Evolutionary conservation across 1,140 invertebrate species (phyloP).

Genomic region (Lucilia cuprina): DNA sequence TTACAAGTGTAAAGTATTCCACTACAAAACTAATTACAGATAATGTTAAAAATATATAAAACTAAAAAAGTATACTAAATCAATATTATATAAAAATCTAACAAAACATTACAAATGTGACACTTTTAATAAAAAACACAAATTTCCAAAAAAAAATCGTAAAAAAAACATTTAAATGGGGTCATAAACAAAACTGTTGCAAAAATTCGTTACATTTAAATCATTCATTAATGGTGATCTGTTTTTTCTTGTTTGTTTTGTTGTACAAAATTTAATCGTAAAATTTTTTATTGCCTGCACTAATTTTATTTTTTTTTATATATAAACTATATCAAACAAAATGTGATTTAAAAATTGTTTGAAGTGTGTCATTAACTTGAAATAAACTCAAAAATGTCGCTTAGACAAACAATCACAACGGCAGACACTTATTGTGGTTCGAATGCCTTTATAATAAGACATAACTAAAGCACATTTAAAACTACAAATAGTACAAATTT

Average conservation of each 20-base stretch:
- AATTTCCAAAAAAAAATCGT: no score
- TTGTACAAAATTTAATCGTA: neutral
- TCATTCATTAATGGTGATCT: neutral
- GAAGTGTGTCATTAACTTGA: slow-evolving; percentile 1
- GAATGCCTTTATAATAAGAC: neutral
- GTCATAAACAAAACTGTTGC: neutral
- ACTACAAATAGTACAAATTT: no score
- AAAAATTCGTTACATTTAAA: neutral
- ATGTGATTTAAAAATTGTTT: neutral
- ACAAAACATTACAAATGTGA: neutral
- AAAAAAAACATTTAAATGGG: neutral
- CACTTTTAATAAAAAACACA: neutral
- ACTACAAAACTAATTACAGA: no score
- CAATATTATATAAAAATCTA: no score
- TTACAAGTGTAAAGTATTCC: no score
- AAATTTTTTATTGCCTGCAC: neutral
- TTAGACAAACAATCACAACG: neutral
- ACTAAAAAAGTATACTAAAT: no score
- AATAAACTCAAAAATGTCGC: neutral
- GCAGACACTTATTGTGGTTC: neutral
- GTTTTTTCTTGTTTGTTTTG: neutral
- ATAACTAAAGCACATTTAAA: neutral
- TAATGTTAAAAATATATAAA: no score
- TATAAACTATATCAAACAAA: neutral
- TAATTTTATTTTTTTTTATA: neutral